Conservation (phyloP, 2,797 vertebrate genomes). For the Rhabdomys pumilio region DNA sequence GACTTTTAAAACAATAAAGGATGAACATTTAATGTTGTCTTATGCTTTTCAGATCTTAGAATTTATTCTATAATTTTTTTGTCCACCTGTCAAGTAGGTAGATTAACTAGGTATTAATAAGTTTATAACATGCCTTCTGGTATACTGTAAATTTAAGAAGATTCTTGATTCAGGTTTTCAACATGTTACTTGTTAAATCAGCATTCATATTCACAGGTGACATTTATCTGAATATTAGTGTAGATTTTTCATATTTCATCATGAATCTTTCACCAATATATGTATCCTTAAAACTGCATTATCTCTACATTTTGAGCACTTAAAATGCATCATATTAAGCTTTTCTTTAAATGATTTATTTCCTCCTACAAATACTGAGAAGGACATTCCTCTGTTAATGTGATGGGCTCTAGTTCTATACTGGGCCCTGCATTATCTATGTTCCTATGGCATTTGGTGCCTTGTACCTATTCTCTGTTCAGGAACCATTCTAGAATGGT, state of each 20-base stretch:
- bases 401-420: not conserved
- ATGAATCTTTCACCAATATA: conserved; percentile 10
- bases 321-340: not conserved
- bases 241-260: not conserved
- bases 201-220: not conserved
- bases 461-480: not conserved
- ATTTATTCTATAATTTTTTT: not conserved
- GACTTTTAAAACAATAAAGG: not conserved
- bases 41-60: not conserved
- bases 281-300: not conserved
- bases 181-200: not conserved
- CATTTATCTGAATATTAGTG: not conserved
- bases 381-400: not conserved
- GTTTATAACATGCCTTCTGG: not conserved
- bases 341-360: not conserved
- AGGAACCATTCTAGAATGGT: not conserved
- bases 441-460: not conserved
- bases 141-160: not conserved
- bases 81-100: not conserved
- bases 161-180: not conserved
- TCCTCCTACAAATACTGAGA: not conserved
- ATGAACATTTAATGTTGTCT: not conserved
- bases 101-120: conserved; percentile 10
- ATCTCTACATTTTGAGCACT: not conserved
- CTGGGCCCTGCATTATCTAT: not conserved